Percentiles rank a stretch among this genome's conserved stretches.
phyloP scores from a whole-genome alignment of 2,113 vertebrate species.

The Poecile atricapillus region DNA sequence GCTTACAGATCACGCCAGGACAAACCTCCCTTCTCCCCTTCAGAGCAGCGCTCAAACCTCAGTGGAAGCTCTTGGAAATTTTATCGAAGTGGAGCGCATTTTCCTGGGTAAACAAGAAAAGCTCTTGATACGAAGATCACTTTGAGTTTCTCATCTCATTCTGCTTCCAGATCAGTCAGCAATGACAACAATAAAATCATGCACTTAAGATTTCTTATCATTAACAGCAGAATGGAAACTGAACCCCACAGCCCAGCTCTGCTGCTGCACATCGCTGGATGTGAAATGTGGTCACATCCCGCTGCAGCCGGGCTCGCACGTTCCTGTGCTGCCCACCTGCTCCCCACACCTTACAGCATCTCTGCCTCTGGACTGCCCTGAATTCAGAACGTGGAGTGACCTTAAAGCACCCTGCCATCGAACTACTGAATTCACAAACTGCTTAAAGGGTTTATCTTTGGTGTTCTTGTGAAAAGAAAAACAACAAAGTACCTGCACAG shows the following conservation, averaged over 20 bases:
- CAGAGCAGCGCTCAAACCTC: rapidly evolving
- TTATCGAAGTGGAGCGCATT: rapidly evolving
- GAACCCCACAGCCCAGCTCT: not conserved
- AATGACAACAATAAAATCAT: rapidly evolving
- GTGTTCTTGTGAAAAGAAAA: not conserved
- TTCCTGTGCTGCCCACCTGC: not conserved
- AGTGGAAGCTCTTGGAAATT: not conserved
- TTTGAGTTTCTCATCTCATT: not conserved
- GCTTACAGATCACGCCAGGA: not conserved
- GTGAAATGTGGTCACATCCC: rapidly evolving
- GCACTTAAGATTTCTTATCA: not conserved
- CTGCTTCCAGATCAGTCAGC: not conserved
- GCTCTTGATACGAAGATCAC: not conserved
- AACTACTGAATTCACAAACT: not conserved
- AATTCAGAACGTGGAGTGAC: not conserved
- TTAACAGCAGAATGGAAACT: rapidly evolving
- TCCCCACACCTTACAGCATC: not conserved
- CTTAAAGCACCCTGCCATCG: not conserved
- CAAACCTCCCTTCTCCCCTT: not conserved
- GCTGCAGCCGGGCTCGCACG: rapidly evolving
- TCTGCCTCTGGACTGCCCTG: not conserved
- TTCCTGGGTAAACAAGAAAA: not conserved
- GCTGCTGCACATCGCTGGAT: rapidly evolving
- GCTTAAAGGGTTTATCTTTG: not conserved
- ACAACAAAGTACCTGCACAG: not conserved